Percentiles rank a stretch among this genome's conserved stretches.
phyloP scores from a whole-genome alignment of 2,797 vertebrate species.

The Tachyglossus aculeatus region DNA sequence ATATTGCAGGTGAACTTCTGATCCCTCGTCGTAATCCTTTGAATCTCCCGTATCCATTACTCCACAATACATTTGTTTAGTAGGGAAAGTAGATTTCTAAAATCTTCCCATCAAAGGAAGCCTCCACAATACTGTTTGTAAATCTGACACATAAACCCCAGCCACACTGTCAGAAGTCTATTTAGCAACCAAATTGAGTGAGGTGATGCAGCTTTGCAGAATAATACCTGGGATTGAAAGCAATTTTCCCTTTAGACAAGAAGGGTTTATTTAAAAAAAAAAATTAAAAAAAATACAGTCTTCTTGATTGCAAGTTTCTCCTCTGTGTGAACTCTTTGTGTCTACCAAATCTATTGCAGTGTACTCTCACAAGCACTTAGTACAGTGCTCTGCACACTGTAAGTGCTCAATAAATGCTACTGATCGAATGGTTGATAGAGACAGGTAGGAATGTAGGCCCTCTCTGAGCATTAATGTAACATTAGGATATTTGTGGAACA shows the following conservation, averaged over 20 bases:
- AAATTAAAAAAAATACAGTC: too few species aligned
- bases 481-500: too few species aligned
- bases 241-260: slow-evolving; percentile 4
- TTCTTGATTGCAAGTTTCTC: too few species aligned
- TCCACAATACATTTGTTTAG: slow-evolving; percentile 66
- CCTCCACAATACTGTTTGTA: slow-evolving; percentile 59
- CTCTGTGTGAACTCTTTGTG: too few species aligned
- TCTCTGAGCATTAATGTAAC: too few species aligned
- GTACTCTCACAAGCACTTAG: too few species aligned
- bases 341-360: too few species aligned
- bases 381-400: too few species aligned
- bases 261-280: background rate
- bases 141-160: slow-evolving; percentile 54
- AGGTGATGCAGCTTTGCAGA: slow-evolving; percentile 58
- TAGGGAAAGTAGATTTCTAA: slow-evolving; percentile 54
- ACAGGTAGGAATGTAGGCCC: too few species aligned
- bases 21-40: slow-evolving; percentile 70
- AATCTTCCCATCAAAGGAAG: slow-evolving; percentile 59
- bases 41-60: slow-evolving; percentile 70
- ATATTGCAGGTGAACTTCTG: slow-evolving; percentile 72
- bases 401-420: too few species aligned
- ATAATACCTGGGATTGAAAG: slow-evolving; percentile 15
- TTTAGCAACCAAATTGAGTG: slow-evolving; percentile 65
- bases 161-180: slow-evolving; percentile 54
- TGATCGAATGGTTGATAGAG: too few species aligned